These are phyloP conservation scores for Oscheius sp. DNA, from an alignment of 2,888 invertebrate genomes.

Conservation along the genomic window DNA sequence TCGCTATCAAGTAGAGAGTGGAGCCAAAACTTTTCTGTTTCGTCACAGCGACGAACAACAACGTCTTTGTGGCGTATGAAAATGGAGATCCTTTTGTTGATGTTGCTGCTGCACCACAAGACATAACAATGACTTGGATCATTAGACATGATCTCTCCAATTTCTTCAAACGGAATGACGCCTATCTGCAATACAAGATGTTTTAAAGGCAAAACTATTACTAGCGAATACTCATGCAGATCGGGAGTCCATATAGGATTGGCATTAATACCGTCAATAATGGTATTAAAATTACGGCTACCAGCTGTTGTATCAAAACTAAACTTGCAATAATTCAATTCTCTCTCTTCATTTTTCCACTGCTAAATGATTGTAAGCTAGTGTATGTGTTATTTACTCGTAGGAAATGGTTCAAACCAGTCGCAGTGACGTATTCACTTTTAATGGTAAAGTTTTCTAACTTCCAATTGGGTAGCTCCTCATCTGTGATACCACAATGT, in stretches of 20 bases:
- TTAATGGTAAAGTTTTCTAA: background rate
- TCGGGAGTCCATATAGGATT: constrained; percentile 15
- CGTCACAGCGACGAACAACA: background rate
- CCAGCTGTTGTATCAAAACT: background rate
- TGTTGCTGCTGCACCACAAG: background rate
- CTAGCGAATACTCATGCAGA: constrained; percentile 3
- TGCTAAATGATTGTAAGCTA: too few relatives aligned
- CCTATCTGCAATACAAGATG: background rate
- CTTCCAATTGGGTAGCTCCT: constrained; percentile 9
- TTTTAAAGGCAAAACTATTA: background rate
- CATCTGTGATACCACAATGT: constrained; percentile 1
- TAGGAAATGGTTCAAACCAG: background rate
- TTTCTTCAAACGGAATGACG: background rate
- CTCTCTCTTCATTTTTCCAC: constrained; percentile 10
- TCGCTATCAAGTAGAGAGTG: background rate
- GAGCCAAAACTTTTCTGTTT: background rate
- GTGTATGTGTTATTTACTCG: background rate
- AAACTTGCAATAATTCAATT: background rate
- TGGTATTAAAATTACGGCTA: constrained; percentile 2
- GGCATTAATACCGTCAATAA: constrained; percentile 5
- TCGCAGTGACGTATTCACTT: background rate
- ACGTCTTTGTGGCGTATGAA: background rate
- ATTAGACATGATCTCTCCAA: background rate
- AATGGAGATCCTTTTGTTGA: background rate
- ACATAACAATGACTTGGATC: background rate